phyloP scores from a whole-genome alignment of 1,140 invertebrate species.

The Onthophagus taurus region DNA sequence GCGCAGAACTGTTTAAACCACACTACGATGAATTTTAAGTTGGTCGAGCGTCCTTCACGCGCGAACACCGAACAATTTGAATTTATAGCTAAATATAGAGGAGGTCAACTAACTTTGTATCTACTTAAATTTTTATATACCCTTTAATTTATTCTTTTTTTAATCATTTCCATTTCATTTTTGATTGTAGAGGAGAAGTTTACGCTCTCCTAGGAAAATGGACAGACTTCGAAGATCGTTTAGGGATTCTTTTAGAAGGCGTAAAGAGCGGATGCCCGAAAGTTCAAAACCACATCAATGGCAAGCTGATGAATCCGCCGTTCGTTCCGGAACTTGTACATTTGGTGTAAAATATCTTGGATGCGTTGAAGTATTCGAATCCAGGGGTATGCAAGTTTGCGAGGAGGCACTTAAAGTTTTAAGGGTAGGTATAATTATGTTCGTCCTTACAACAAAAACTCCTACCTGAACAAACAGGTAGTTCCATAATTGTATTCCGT shows the following conservation, averaged over 20 bases:
- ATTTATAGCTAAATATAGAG: too few species aligned
- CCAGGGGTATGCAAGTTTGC: conserved; percentile 98
- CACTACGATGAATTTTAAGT: too few species aligned
- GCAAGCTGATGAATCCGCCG: conserved; percentile 95
- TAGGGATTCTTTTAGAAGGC: conserved; percentile 81
- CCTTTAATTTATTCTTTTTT: too few species aligned
- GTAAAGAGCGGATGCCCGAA: conserved; percentile 75
- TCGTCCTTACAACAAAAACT: too few species aligned
- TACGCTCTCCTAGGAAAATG: conserved; percentile 71
- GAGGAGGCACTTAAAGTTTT: conserved; percentile 95
- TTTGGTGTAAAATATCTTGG: conserved; percentile 99
- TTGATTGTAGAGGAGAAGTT: conserved; percentile 47
- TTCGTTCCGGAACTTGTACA: conserved; percentile 88
- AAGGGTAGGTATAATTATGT: conserved; percentile 52
- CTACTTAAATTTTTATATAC: too few species aligned
- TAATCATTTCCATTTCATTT: conserved; percentile 13
- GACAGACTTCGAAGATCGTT: conserved; percentile 84
- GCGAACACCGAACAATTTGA: too few species aligned
- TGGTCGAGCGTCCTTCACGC: too few species aligned
- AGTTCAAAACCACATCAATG: conserved; percentile 94
- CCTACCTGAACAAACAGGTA: too few species aligned
- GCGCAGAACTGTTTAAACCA: too few species aligned
- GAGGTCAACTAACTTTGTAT: too few species aligned
- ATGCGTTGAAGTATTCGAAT: conserved; percentile 98
- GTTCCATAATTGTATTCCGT: too few species aligned